A percentile compares a stretch with the other conserved stretches of the same genome.
Evolutionary conservation across 2,888 invertebrate genomes (phyloP).

Genomic region (Stomorhina lunata): DNA sequence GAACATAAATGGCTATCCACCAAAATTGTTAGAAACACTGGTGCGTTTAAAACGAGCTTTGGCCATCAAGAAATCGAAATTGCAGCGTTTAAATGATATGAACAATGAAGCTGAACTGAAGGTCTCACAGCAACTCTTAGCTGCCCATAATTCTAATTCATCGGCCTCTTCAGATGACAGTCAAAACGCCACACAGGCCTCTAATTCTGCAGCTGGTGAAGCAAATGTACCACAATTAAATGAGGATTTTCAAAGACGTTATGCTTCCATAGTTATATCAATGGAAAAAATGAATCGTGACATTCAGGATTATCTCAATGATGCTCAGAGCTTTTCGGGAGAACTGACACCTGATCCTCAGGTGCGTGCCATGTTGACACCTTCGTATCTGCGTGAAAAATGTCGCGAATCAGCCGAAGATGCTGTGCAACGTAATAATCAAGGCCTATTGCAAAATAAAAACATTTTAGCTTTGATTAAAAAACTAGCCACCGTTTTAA

Average conservation of each 20-base stretch:
- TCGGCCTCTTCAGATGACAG: slow-evolving; percentile 70
- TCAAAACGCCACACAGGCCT: slow-evolving; percentile 34
- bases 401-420: slow-evolving; percentile 91
- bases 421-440: slow-evolving; percentile 88
- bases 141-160: slow-evolving; percentile 68
- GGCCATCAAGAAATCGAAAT: slow-evolving; percentile 89
- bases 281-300: slow-evolving; percentile 95
- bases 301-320: slow-evolving; percentile 90
- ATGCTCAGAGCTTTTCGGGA: slow-evolving; percentile 90
- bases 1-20: slow-evolving; percentile 89
- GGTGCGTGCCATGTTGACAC: slow-evolving; percentile 91
- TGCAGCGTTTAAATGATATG: slow-evolving; percentile 90
- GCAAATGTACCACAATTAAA: slow-evolving; percentile 76
- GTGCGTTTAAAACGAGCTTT: slow-evolving; percentile 93
- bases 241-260: slow-evolving; percentile 93
- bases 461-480: slow-evolving; percentile 89
- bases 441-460: slow-evolving; percentile 82
- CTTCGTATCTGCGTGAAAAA: slow-evolving; percentile 92
- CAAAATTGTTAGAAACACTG: slow-evolving; percentile 91
- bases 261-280: slow-evolving; percentile 92
- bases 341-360: slow-evolving; percentile 94
- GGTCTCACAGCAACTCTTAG: slow-evolving; percentile 77
- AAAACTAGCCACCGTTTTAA: slow-evolving; percentile 92
- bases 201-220: slow-evolving; percentile 1
- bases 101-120: slow-evolving; percentile 94